Conservation (phyloP, 2,113 vertebrate species). For the Syngnathus floridae region DNA sequence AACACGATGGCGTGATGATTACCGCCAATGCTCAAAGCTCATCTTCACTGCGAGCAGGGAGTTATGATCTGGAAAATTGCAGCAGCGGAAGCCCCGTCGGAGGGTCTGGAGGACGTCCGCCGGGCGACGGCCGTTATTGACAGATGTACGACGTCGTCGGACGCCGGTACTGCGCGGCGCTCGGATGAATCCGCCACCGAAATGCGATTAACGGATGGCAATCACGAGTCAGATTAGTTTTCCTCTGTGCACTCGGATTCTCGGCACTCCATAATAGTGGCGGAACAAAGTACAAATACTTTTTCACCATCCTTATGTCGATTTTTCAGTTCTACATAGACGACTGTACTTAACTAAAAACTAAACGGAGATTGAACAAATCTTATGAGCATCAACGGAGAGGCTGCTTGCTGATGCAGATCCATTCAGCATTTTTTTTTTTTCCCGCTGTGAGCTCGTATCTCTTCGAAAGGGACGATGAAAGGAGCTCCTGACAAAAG, state of each 20-base stretch:
- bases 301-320: not conserved
- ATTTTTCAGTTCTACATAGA: not conserved
- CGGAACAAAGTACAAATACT: conserved; percentile 38
- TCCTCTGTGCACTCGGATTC: conserved; percentile 26
- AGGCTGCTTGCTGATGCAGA: conserved; percentile 40
- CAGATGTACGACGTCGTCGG: conserved; percentile 47
- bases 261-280: not conserved
- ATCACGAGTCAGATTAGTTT: conserved; percentile 66
- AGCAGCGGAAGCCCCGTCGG: conserved; percentile 22
- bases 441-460: conserved; percentile 44
- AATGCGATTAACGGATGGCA: conserved; percentile 57
- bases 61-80: conserved; percentile 24
- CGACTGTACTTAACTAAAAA: no score
- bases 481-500: conserved; percentile 61
- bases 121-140: conserved; percentile 24
- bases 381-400: conserved; percentile 54
- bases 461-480: conserved; percentile 48
- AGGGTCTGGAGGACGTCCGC: conserved; percentile 15
- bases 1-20: conserved; percentile 53
- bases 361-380: no score
- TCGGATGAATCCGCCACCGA: conserved; percentile 46
- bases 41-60: conserved; percentile 33
- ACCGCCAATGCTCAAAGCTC: conserved; percentile 33
- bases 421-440: conserved; percentile 58
- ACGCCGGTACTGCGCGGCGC: conserved; percentile 29